phyloP scores from a whole-genome alignment of 1,140 invertebrate species.

The Ceratina calcarata region DNA sequence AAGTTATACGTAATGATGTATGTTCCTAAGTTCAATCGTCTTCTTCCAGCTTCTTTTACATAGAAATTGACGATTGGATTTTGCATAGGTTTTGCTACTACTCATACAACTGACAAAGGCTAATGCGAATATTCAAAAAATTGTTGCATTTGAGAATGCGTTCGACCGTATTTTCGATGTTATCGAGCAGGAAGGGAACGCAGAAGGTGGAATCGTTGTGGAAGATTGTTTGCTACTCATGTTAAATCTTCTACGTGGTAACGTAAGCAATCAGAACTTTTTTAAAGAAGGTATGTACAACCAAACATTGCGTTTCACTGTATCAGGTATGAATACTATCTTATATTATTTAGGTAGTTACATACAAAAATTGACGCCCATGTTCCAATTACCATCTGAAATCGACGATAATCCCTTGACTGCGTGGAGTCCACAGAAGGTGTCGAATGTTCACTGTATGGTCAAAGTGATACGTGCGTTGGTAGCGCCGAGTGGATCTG shows the following conservation, averaged over 20 bases:
- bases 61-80: background rate
- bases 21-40: conserved; percentile 50
- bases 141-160: conserved; percentile 99
- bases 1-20: conserved; percentile 98
- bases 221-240: conserved; percentile 98
- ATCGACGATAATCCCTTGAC: conserved; percentile 82
- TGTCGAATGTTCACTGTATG: conserved; percentile 95
- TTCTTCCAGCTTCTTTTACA: conserved; percentile 5
- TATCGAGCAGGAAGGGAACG: conserved; percentile 94
- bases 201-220: conserved; percentile 98
- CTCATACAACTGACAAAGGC: conserved; percentile 96
- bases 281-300: conserved; percentile 93
- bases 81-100: conserved; percentile 89
- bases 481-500: conserved; percentile 93
- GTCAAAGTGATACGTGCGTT: conserved; percentile 93
- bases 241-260: conserved; percentile 96
- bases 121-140: conserved; percentile 99
- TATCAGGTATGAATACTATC: conserved; percentile 7
- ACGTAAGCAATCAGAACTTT: conserved; percentile 98
- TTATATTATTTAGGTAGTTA: conserved; percentile 84
- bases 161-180: conserved; percentile 98
- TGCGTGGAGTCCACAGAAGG: conserved; percentile 96
- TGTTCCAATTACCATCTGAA: conserved; percentile 89
- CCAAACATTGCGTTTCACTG: conserved; percentile 3
- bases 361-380: conserved; percentile 93